phyloP scores from a whole-genome alignment of 2,113 vertebrate species.

The Hystrix brachyura region DNA sequence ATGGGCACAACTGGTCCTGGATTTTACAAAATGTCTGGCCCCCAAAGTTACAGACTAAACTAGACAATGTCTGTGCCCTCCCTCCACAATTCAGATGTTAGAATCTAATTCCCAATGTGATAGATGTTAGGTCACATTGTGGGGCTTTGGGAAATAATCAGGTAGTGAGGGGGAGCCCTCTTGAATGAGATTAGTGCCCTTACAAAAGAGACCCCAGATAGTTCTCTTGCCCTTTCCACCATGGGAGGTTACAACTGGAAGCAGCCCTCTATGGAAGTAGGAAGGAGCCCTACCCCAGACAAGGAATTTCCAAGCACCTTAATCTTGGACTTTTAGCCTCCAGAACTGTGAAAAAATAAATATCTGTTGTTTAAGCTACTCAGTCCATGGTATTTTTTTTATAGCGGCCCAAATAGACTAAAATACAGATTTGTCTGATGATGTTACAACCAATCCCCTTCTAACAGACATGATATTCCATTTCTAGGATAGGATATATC shows the following conservation, averaged over 20 bases:
- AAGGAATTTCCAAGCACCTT: neutral
- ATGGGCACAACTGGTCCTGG: slow-evolving; percentile 41
- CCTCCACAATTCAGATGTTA: neutral
- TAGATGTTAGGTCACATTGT: neutral
- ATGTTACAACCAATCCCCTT: neutral
- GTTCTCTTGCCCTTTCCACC: neutral
- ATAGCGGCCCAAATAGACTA: neutral
- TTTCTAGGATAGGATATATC: neutral
- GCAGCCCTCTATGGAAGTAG: neutral
- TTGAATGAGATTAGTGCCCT: neutral
- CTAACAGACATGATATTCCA: neutral
- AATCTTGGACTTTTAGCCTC: neutral
- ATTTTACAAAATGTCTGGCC: slow-evolving; percentile 57
- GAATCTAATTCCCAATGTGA: neutral
- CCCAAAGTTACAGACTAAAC: slow-evolving; percentile 17
- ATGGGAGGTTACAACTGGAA: neutral
- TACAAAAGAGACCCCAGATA: neutral
- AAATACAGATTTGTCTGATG: neutral
- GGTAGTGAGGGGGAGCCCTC: neutral
- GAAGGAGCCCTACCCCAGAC: neutral
- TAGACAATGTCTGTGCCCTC: neutral
- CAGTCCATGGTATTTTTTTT: neutral
- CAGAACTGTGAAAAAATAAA: neutral
- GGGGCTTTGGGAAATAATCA: neutral
- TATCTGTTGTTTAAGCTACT: neutral